phyloP scores from a whole-genome alignment of 2,113 vertebrate genomes.

The Gasterosteus aculeatus region DNA sequence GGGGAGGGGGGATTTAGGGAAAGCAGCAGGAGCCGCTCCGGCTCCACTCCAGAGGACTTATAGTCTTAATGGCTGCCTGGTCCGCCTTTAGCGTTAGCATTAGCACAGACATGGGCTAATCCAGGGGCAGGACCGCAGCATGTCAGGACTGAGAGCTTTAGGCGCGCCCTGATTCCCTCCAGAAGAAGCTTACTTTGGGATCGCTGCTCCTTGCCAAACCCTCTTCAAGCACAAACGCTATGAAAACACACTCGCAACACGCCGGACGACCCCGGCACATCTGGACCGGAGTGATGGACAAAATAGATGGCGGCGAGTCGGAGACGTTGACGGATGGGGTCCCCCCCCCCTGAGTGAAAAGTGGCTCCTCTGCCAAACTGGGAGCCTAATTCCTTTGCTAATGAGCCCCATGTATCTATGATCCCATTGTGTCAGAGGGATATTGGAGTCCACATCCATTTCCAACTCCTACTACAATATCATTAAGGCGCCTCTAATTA shows the following conservation, averaged over 20 bases:
- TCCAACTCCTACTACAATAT: conserved; percentile 57
- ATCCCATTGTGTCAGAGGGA: conserved; percentile 80
- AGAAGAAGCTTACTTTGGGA: conserved; percentile 45
- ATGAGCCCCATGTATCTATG: conserved; percentile 74
- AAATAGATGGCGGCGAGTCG: conserved; percentile 16
- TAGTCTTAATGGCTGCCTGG: conserved; percentile 65
- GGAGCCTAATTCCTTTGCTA: conserved; percentile 75
- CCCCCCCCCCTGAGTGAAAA: conserved; percentile 42
- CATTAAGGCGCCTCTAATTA: conserved; percentile 75
- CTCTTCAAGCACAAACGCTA: background rate
- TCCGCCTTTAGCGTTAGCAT: conserved; percentile 72
- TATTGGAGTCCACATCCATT: conserved; percentile 64
- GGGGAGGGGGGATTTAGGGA: conserved; percentile 34
- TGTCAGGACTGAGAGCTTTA: conserved; percentile 59
- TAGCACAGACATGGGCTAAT: conserved; percentile 71
- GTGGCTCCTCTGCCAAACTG: conserved; percentile 40
- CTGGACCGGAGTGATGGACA: conserved; percentile 23
- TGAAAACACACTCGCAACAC: background rate
- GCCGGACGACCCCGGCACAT: background rate
- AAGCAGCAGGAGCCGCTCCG: conserved; percentile 61
- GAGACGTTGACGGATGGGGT: conserved; percentile 44
- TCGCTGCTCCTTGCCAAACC: conserved; percentile 22
- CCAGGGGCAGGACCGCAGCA: conserved; percentile 57
- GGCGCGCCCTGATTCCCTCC: conserved; percentile 53
- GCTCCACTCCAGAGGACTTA: conserved; percentile 68